Conservation (phyloP, 1,140 invertebrate genomes). For the Zaprionus ornatus region DNA sequence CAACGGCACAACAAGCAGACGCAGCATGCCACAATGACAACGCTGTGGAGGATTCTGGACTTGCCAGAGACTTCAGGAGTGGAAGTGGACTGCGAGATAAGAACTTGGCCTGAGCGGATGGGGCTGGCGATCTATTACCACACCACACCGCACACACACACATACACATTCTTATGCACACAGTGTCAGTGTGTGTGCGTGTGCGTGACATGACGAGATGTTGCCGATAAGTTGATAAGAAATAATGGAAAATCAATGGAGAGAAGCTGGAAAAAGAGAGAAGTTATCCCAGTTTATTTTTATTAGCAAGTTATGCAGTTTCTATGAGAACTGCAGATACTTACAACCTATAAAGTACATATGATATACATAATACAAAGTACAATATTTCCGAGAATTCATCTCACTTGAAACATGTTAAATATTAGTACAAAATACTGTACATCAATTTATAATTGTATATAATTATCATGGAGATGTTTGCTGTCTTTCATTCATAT, state of each 20-base stretch:
- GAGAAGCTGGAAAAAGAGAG: not conserved
- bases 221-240: conserved; percentile 5
- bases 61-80: conserved; percentile 1
- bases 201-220: conserved; percentile 7
- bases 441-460: too few species aligned
- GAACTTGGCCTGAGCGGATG: conserved; percentile 60
- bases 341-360: not conserved
- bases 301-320: not conserved
- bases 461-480: too few species aligned
- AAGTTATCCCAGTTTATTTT: not conserved
- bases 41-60: conserved; percentile 5
- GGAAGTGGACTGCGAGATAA: conserved; percentile 55
- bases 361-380: not conserved
- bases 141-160: conserved; percentile 32
- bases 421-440: too few species aligned
- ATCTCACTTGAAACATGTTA: not conserved
- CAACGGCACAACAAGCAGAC: conserved; percentile 10
- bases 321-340: not conserved
- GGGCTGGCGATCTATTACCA: conserved; percentile 72
- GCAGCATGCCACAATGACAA: conserved; percentile 33
- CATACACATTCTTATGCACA: conserved; percentile 15
- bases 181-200: not conserved
- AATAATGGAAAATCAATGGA: not conserved
- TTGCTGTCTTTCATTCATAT: too few species aligned
- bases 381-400: not conserved